Conservation (phyloP, 1,140 invertebrate genomes). For the Cydia splendana region DNA sequence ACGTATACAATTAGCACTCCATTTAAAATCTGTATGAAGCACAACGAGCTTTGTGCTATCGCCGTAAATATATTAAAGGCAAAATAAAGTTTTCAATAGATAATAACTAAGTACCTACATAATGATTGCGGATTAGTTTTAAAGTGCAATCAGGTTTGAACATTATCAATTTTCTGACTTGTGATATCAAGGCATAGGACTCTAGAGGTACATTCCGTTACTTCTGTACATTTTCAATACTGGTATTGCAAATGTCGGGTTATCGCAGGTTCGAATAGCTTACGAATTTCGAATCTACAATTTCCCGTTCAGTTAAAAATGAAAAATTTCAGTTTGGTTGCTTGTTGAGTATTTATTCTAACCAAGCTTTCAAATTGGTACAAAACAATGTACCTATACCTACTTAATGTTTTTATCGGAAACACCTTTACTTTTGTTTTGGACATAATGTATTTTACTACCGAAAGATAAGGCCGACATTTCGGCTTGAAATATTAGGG, state of each 20-base stretch:
- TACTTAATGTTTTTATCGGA: not conserved
- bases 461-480: not conserved
- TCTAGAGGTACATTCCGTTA: no score
- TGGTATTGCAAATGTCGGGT: no score
- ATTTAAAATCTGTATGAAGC: conserved; percentile 34
- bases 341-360: not conserved
- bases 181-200: no score
- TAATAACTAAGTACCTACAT: no score
- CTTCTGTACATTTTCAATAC: no score
- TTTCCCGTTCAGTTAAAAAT: not conserved
- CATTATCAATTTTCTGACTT: no score
- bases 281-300: no score
- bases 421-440: conserved; percentile 4
- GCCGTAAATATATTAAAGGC: no score
- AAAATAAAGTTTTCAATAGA: no score
- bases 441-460: conserved; percentile 11
- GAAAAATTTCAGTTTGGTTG: not conserved
- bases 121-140: no score
- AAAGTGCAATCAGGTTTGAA: no score
- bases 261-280: no score
- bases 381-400: not conserved
- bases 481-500: conserved; percentile 11
- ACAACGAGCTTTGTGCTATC: not conserved
- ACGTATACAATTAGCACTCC: conserved; percentile 44
- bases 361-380: not conserved